These are phyloP conservation scores for Brachionus calyciflorus DNA, from an alignment of 1,140 invertebrate species.

Conservation along the genomic window DNA sequence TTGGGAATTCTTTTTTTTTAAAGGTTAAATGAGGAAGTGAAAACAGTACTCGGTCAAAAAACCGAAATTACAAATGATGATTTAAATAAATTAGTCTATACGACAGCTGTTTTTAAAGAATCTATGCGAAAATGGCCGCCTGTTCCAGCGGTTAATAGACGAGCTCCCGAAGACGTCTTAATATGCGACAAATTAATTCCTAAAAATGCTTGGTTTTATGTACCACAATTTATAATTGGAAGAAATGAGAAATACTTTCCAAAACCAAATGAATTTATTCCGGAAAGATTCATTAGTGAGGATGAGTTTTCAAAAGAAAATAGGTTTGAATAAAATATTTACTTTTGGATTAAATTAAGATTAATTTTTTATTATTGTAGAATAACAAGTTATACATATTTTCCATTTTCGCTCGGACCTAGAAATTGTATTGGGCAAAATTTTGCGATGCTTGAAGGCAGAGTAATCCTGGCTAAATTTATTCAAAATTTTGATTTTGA, in stretches of 20 bases:
- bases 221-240: neutral
- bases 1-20: neutral
- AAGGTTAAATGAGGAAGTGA: constrained; percentile 15
- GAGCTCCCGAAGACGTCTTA: neutral
- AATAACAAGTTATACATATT: constrained; percentile 41
- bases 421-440: constrained; percentile 45
- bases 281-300: neutral
- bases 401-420: constrained; percentile 23
- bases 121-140: constrained; percentile 23
- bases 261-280: constrained; percentile 12
- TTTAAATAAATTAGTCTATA: neutral
- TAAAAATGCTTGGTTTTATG: constrained; percentile 7
- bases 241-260: constrained; percentile 29
- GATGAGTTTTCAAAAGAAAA: neutral
- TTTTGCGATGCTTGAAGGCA: constrained; percentile 38
- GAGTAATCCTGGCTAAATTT: constrained; percentile 27
- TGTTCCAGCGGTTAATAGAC: neutral
- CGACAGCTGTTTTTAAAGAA: constrained; percentile 11
- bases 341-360: neutral
- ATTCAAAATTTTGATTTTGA: constrained; percentile 33
- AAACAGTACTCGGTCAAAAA: neutral
- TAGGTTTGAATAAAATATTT: neutral
- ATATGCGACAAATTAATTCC: constrained; percentile 5
- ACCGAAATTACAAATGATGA: constrained; percentile 12
- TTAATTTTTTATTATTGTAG: neutral